These are phyloP conservation scores for Rhynchonycteris naso DNA, from an alignment of 2,797 vertebrate genomes.

Conservation along the genomic window DNA sequence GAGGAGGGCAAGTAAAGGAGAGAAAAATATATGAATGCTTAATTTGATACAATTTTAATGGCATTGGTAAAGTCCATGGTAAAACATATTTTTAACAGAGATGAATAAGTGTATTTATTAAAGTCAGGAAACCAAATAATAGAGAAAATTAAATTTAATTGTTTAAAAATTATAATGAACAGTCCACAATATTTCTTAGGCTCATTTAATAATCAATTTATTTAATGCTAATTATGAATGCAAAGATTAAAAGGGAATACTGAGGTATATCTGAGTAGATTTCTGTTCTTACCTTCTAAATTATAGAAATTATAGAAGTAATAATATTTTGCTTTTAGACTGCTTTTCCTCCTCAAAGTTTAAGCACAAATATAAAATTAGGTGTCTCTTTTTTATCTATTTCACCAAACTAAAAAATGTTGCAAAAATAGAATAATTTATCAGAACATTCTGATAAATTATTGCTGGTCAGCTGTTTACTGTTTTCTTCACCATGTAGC, in stretches of 20 bases:
- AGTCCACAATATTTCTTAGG: not conserved
- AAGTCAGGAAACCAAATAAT: not conserved
- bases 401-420: not conserved
- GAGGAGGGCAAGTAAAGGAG: not conserved
- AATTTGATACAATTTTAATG: not conserved
- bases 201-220: not conserved
- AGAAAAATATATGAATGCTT: not conserved
- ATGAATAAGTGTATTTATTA: not conserved
- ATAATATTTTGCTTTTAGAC: not conserved
- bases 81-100: constrained; percentile 8
- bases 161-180: constrained; percentile 14
- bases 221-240: not conserved
- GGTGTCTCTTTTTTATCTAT: not conserved
- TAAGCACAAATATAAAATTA: constrained; percentile 17
- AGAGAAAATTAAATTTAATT: not conserved
- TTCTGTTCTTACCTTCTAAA: constrained; percentile 19
- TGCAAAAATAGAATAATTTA: constrained; percentile 11
- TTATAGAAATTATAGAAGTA: not conserved
- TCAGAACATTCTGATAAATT: not conserved
- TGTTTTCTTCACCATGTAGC: not conserved
- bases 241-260: not conserved
- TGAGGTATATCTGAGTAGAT: not conserved
- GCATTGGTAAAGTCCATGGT: not conserved
- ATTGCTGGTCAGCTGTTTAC: not conserved
- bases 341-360: not conserved